Percentiles rank a stretch among this genome's conserved stretches.
These are phyloP conservation scores for Hepsetus odoe DNA, from an alignment of 2,113 vertebrate genomes.

Conservation along the genomic window DNA sequence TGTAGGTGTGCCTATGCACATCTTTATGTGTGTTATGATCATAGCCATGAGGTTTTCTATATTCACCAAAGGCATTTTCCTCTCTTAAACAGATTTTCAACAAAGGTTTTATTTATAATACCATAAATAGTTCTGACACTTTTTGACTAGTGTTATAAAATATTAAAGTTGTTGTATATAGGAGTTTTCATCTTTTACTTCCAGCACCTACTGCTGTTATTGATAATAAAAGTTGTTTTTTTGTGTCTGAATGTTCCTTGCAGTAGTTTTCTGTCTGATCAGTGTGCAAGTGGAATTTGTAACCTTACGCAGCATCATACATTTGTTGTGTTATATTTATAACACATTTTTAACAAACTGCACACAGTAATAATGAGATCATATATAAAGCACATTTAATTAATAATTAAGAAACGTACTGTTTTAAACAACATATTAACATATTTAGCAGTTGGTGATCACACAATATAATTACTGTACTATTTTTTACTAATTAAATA, in stretches of 20 bases:
- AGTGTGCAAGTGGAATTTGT: background rate
- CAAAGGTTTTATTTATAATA: background rate
- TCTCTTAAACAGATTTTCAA: slow-evolving; percentile 5
- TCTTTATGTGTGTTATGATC: background rate
- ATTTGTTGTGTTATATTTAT: no score
- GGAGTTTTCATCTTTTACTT: background rate
- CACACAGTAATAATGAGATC: no score
- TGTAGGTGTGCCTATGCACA: slow-evolving; percentile 10
- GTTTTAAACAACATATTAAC: no score
- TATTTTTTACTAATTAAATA: no score
- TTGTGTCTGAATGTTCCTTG: background rate
- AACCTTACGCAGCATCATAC: background rate
- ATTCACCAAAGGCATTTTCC: background rate
- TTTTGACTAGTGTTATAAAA: background rate
- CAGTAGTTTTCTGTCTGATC: background rate
- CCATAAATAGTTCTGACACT: background rate
- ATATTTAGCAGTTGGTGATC: no score
- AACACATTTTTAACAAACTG: no score
- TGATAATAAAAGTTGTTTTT: background rate
- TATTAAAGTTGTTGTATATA: background rate
- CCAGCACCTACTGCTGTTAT: background rate
- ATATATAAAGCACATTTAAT: no score
- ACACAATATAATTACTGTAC: no score
- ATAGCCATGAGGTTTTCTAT: slow-evolving; percentile 5
- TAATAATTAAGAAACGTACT: no score